Conservation (phyloP, 2,113 vertebrate genomes). For the Eulacestoma nigropectus region DNA sequence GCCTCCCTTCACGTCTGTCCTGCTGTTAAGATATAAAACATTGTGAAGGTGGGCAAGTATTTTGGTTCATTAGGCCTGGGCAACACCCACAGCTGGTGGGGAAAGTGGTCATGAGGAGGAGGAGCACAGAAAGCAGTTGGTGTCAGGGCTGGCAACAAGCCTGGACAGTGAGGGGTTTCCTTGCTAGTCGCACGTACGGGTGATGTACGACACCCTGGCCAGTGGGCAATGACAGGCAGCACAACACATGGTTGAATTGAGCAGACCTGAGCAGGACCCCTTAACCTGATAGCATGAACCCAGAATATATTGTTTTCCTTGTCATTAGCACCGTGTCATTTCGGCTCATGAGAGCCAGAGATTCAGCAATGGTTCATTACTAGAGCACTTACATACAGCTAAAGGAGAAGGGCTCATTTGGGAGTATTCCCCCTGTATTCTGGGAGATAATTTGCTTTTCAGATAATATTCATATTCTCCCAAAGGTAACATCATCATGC, state of each 20-base stretch:
- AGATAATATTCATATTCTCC: neutral
- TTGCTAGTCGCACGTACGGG: neutral
- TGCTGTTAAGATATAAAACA: neutral
- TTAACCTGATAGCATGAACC: neutral
- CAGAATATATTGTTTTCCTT: neutral
- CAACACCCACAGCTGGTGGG: neutral
- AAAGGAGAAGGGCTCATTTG: neutral
- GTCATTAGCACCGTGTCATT: neutral
- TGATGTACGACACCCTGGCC: neutral
- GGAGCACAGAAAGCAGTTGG: neutral
- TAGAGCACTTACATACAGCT: neutral
- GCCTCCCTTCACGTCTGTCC: neutral
- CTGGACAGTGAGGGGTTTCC: neutral
- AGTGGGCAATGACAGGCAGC: neutral
- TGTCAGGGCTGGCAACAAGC: neutral
- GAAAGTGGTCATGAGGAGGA: neutral
- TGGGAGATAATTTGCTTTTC: neutral
- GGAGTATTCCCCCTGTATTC: neutral
- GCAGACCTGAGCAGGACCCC: neutral
- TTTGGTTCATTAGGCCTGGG: neutral
- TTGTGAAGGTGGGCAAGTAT: neutral
- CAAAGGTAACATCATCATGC: neutral
- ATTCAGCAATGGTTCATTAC: fast-evolving
- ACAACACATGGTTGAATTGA: fast-evolving
- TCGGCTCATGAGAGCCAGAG: neutral